Evolutionary conservation across 2,797 vertebrate species (phyloP).

Genomic region (Fringilla coelebs): DNA sequence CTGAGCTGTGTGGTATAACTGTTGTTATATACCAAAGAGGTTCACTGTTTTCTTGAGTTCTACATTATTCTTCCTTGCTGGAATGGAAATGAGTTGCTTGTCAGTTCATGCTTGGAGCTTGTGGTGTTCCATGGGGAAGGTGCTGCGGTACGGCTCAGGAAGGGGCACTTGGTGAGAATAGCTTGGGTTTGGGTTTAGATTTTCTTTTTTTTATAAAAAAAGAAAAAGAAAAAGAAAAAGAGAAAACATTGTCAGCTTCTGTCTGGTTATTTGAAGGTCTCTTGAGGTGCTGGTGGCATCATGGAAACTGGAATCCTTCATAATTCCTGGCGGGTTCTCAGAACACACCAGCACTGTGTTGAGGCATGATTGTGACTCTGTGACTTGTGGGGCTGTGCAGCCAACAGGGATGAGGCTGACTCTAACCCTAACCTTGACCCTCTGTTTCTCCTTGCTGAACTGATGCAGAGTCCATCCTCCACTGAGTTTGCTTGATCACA

Average conservation of each 20-base stretch:
- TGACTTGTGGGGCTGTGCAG: not conserved
- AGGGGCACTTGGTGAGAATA: not conserved
- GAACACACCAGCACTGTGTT: rapidly evolving
- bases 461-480: not conserved
- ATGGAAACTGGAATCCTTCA: not conserved
- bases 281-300: not conserved
- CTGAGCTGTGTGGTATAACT: slow-evolving; percentile 52
- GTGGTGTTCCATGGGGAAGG: not conserved
- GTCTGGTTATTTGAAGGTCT: not conserved
- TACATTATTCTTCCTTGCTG: slow-evolving; percentile 8
- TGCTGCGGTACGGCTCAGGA: not conserved
- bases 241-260: not conserved
- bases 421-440: not conserved
- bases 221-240: not conserved
- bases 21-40: slow-evolving; percentile 74
- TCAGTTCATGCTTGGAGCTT: not conserved
- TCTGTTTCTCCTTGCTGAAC: rapidly evolving
- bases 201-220: not conserved
- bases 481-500: not conserved
- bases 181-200: not conserved
- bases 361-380: rapidly evolving
- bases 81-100: not conserved
- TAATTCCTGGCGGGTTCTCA: not conserved
- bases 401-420: not conserved
- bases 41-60: slow-evolving; percentile 28